These are phyloP conservation scores for Diabrotica undecimpunctata DNA, from an alignment of 1,140 invertebrate genomes.

Conservation along the genomic window DNA sequence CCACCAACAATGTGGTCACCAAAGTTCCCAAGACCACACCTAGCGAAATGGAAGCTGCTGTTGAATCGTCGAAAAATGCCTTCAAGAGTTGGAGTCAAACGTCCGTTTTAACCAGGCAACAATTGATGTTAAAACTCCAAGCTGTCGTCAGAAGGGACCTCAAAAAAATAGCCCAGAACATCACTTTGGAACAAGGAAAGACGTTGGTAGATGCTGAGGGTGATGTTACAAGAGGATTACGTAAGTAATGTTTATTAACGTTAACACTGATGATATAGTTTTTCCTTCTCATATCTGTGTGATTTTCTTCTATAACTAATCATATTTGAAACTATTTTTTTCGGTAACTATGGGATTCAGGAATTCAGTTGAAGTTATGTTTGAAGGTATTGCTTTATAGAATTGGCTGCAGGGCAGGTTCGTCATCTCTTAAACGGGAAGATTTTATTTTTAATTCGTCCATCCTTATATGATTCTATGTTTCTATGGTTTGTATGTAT, in stretches of 20 bases:
- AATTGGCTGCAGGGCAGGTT: too few species aligned
- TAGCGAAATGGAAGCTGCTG: constrained; percentile 86
- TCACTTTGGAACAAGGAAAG: constrained; percentile 97
- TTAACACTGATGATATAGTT: not conserved
- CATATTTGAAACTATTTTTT: too few species aligned
- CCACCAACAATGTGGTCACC: constrained; percentile 79
- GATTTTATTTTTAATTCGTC: too few species aligned
- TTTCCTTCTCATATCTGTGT: not conserved
- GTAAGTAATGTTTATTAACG: constrained; percentile 56
- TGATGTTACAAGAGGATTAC: constrained; percentile 94
- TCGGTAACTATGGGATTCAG: too few species aligned
- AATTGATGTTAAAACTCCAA: constrained; percentile 88
- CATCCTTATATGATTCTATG: too few species aligned
- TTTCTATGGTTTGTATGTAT: too few species aligned
- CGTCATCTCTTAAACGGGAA: too few species aligned
- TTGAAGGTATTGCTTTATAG: too few species aligned
- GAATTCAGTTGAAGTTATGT: too few species aligned
- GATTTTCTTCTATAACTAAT: too few species aligned
- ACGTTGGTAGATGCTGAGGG: constrained; percentile 96
- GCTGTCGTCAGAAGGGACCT: constrained; percentile 62
- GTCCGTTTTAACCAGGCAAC: constrained; percentile 90
- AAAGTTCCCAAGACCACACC: constrained; percentile 88
- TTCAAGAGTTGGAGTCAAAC: constrained; percentile 83
- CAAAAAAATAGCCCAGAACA: constrained; percentile 85
- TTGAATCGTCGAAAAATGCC: constrained; percentile 81